Evolutionary conservation across 2,797 vertebrate species (phyloP).

Genomic region (Amblyopsis hoosieri): DNA sequence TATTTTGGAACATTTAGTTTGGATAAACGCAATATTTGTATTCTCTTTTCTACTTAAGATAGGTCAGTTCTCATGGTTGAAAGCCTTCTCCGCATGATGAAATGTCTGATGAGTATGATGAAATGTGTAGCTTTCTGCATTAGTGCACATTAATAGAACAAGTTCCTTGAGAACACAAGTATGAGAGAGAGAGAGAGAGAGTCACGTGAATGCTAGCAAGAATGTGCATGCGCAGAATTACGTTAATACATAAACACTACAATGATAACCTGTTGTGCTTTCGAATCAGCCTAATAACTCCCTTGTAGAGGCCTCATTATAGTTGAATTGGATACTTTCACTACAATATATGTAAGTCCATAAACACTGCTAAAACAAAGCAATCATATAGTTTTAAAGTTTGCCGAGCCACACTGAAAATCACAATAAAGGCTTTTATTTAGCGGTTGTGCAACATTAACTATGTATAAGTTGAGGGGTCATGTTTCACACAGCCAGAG

Average conservation of each 20-base stretch:
- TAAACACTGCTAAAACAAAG: no score
- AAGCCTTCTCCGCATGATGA: slow-evolving; percentile 33
- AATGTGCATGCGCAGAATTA: neutral
- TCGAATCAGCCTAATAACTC: no score
- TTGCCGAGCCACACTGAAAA: neutral
- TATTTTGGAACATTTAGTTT: slow-evolving; percentile 59
- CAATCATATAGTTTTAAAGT: no score
- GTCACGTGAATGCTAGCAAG: slow-evolving; percentile 3
- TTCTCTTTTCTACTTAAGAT: slow-evolving; percentile 25
- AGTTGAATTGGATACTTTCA: no score
- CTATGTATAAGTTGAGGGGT: slow-evolving; percentile 33
- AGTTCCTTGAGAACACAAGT: neutral
- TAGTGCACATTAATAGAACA: slow-evolving; percentile 32
- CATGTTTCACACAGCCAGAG: slow-evolving; percentile 35
- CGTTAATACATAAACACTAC: neutral
- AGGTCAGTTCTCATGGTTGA: slow-evolving; percentile 56
- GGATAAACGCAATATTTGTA: slow-evolving; percentile 42
- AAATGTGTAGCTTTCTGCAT: slow-evolving; percentile 36
- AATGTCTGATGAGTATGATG: slow-evolving; percentile 16
- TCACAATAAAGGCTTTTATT: slow-evolving; percentile 10
- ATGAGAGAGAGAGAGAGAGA: neutral
- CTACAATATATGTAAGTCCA: no score
- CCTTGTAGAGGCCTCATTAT: no score
- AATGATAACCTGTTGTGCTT: no score
- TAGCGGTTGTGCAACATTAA: slow-evolving; percentile 35